Percentiles rank a stretch among this genome's conserved stretches.
Evolutionary conservation across 2,888 invertebrate genomes (phyloP).

Genomic region (Eupeodes latifasciatus): DNA sequence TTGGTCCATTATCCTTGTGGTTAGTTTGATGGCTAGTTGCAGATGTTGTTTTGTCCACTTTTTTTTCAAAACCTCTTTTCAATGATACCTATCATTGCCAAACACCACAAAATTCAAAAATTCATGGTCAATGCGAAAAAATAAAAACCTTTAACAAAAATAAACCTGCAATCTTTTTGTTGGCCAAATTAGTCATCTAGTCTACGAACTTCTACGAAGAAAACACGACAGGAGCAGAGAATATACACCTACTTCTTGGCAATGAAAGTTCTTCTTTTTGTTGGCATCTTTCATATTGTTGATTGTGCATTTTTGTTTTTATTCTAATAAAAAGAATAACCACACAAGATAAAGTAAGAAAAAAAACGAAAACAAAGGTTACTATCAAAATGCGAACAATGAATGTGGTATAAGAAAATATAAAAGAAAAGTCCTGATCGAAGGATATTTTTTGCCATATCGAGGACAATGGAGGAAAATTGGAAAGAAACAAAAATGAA

Average conservation of each 20-base stretch:
- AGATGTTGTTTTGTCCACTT: background rate
- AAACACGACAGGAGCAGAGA: too few species aligned
- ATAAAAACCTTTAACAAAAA: background rate
- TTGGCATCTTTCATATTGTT: slow-evolving; percentile 2
- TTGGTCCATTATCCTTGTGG: slow-evolving; percentile 10
- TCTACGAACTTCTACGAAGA: too few species aligned
- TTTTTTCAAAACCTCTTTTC: background rate
- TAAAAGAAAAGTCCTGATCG: background rate
- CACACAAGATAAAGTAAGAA: too few species aligned
- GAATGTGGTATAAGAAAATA: background rate
- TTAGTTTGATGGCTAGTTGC: slow-evolving; percentile 19
- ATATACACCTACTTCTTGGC: slow-evolving; percentile 2
- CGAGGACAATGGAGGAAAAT: background rate
- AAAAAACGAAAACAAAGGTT: background rate
- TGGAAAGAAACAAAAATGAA: background rate
- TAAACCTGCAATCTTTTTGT: background rate
- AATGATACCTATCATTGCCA: background rate
- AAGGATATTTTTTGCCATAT: slow-evolving; percentile 10
- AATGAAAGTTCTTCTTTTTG: background rate
- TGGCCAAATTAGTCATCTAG: background rate
- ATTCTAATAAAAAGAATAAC: background rate
- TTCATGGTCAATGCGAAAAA: slow-evolving; percentile 23
- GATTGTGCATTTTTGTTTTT: background rate
- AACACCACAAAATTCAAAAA: background rate
- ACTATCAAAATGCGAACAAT: slow-evolving; percentile 8